Base-by-base conservation (phyloP, 2,888 invertebrate genomes). In the Hecatera dysodea region DNA sequence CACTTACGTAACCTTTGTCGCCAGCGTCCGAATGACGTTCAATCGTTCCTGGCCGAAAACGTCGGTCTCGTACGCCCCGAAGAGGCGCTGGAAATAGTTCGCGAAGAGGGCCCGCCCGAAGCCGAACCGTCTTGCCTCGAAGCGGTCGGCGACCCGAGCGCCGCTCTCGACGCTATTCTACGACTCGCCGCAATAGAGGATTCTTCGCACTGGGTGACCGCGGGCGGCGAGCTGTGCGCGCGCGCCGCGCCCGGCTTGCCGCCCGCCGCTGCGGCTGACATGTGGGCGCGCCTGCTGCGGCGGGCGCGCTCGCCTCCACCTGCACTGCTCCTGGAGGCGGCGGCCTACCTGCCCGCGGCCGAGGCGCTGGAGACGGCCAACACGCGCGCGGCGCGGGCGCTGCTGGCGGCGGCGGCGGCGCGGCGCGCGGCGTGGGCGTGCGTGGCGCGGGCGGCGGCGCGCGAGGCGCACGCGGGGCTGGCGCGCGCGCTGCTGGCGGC, bases 121-220 rank as follows among this genome's bases (percentile, higher is more conserved):
- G 95, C 95, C 7, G 95, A 93, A 83, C 92, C 96, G 29, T 65
- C 80, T 29, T 95, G 95, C 71, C 89, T 96, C 46, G 96, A 96
- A 83, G 93, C 94, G 44, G 87, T 88, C 55, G 96, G 96, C 29
- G 96, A 96, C 81, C 88, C 91, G 53, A 81, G 85, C 63, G 94
- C 88, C 19, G 96, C 96, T 29, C 90, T 96, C 27, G 92, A 93
- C 50, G 89, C 89, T 22, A 83, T 93, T 5, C 82, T 95, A 53
- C 85, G 86, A 5, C 88, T 93, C 36, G 87, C 85, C 57, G 73
- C 69, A 15, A 84, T 57, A 69, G 82, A 76, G 5, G 82, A 84
- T 29, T 86, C 84, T 50, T 83, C 89, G 17, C 72, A 72, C 1
- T 83, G 88, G 46, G 80, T 90, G 36, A 78, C 78, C 48, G 90